Conservation (phyloP, 1,140 invertebrate genomes). For the Idris sp. region DNA sequence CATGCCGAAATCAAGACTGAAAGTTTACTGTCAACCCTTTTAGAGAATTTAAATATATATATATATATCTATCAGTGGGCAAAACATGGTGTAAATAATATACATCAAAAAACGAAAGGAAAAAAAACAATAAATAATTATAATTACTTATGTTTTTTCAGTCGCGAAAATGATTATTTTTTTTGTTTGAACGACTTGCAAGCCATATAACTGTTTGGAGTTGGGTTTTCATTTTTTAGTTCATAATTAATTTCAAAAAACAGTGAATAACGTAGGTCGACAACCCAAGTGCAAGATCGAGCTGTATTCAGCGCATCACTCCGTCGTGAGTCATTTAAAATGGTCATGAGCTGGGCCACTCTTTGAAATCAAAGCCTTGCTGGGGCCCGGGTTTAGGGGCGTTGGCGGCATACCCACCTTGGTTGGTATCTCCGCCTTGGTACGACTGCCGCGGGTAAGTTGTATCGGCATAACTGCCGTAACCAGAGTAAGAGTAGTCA, state of each 20-base stretch:
- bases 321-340: slow-evolving; percentile 77
- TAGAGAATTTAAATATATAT: too few relatives aligned
- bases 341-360: slow-evolving; percentile 81
- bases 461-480: slow-evolving; percentile 78
- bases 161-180: not conserved
- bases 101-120: too few relatives aligned
- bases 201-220: too few relatives aligned
- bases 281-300: slow-evolving; percentile 75
- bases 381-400: slow-evolving; percentile 78
- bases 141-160: too few relatives aligned
- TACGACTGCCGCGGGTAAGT: slow-evolving; percentile 77
- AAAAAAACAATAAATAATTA: too few relatives aligned
- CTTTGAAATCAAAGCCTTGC: slow-evolving; percentile 81
- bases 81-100: too few relatives aligned
- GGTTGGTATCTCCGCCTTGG: slow-evolving; percentile 77
- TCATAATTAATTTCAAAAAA: too few relatives aligned
- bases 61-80: too few relatives aligned
- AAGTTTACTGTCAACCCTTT: too few relatives aligned
- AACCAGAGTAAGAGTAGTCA: slow-evolving; percentile 78
- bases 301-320: slow-evolving; percentile 73
- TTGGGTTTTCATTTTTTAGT: too few relatives aligned
- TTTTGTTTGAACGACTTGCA: too few relatives aligned
- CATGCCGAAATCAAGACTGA: too few relatives aligned
- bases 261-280: slow-evolving; percentile 47
- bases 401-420: slow-evolving; percentile 80